Percentiles rank a stretch among this genome's conserved stretches.
Conservation (phyloP, 2,888 invertebrate genomes). For the Drosophila incognita region DNA sequence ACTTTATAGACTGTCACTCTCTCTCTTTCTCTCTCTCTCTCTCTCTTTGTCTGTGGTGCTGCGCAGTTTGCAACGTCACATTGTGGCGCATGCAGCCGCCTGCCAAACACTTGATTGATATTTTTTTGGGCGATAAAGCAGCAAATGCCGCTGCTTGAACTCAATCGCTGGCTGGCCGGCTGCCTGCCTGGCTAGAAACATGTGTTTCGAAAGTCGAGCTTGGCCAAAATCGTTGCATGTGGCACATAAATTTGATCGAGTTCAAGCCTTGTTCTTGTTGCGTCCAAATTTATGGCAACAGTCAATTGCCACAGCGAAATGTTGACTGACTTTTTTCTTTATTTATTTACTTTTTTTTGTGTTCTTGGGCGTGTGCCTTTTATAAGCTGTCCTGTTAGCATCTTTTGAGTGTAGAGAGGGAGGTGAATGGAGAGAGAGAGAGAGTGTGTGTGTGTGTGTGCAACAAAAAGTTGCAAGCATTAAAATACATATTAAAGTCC, state of each 20-base stretch:
- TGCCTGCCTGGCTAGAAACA: constrained; percentile 7
- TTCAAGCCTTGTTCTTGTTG: constrained; percentile 66
- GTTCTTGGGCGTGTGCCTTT: constrained; percentile 67
- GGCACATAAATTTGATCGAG: constrained; percentile 78
- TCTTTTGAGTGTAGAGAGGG: constrained; percentile 37
- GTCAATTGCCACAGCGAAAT: constrained; percentile 46
- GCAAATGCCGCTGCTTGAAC: constrained; percentile 61
- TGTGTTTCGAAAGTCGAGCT: constrained; percentile 54
- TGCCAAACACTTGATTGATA: constrained; percentile 71
- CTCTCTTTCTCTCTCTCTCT: not conserved
- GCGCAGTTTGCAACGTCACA: constrained; percentile 8
- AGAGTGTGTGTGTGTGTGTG: constrained; percentile 6
- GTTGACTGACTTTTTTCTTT: constrained; percentile 28
- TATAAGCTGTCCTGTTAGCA: constrained; percentile 71
- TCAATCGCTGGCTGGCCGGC: not conserved
- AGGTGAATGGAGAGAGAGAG: not conserved
- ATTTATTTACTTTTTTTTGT: constrained; percentile 9
- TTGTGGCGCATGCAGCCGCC: constrained; percentile 21
- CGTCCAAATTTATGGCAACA: constrained; percentile 72
- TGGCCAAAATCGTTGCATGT: constrained; percentile 68
- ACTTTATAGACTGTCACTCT: constrained; percentile 74
- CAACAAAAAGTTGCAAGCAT: constrained; percentile 28
- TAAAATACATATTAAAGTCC: constrained; percentile 9
- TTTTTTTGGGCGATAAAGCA: constrained; percentile 70
- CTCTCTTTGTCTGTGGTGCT: not conserved